phyloP scores from a whole-genome alignment of 2,888 invertebrate genomes.

The Anarsia innoxiella region DNA sequence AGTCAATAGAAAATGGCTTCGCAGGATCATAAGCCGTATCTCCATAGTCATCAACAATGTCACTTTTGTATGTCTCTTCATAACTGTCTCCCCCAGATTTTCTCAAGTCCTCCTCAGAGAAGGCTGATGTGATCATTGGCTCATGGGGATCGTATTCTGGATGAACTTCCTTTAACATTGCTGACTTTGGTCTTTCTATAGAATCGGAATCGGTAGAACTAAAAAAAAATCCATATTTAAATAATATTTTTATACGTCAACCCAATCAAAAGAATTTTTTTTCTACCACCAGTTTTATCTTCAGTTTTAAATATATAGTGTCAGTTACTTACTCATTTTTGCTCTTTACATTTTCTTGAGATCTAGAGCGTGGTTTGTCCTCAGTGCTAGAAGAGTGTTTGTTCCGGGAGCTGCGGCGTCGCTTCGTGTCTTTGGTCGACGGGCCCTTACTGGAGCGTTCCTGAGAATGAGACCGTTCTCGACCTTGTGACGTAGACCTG shows the following conservation, averaged over 20 bases:
- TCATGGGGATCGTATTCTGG: conserved; percentile 69
- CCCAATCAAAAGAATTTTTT: not conserved
- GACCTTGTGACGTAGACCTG: conserved; percentile 39
- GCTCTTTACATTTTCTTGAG: conserved; percentile 53
- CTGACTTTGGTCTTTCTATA: conserved; percentile 64
- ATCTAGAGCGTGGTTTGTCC: conserved; percentile 53
- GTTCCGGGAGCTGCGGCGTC: conserved; percentile 25
- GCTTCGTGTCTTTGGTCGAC: conserved; percentile 26
- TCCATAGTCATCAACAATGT: conserved; percentile 41
- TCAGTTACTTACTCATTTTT: conserved; percentile 57
- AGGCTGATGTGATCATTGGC: conserved; percentile 68
- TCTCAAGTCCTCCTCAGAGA: conserved; percentile 63
- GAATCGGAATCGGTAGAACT: conserved; percentile 68
- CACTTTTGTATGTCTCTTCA: conserved; percentile 51
- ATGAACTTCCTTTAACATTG: conserved; percentile 59
- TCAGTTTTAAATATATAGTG: too few relatives aligned
- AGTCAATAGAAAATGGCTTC: conserved; percentile 45
- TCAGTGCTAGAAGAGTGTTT: conserved; percentile 38
- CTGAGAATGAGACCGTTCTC: conserved; percentile 33
- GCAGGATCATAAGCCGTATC: conserved; percentile 42
- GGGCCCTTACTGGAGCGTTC: conserved; percentile 33
- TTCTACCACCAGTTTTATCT: not conserved
- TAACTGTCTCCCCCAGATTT: conserved; percentile 61
- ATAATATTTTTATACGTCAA: too few relatives aligned
- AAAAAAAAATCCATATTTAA: conserved; percentile 10